Evolutionary conservation across 2,113 vertebrate genomes (phyloP), one percentile per base, ranked within the genome.

Genomic region (Catharus minimus): DNA sequence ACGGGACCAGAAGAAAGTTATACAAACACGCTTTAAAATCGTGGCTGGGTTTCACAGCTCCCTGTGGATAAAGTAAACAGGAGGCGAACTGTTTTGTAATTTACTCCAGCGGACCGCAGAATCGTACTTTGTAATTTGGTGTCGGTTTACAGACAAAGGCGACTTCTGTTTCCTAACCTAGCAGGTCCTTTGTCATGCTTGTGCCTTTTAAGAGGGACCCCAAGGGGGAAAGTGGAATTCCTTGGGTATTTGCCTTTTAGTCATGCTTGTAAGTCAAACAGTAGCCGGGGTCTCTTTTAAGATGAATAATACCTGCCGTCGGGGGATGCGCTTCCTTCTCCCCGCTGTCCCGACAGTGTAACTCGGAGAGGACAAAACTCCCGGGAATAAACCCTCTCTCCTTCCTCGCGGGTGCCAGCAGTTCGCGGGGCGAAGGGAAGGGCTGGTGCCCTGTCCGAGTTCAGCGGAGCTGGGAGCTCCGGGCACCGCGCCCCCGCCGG

Each of bases 121-220:
- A 87, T 62, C 84, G 90, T 62, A 58, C 88, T 95, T 95, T 80
- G 94, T 96, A 94, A 95, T 97, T 97, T 85, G 95, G 96, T 96
- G 94, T 97, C 95, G 30, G 74, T 91, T 98, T 98, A 96, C 97
- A 95, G 90, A 89, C 76, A 75, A 73, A 91, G 67, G 78, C 89
- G 75, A 90, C 92, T 94, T 95, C 90, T 90, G 94, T 93, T 96
- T 96, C 92, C 94, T 94, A 85, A 93, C 80, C 90, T 90, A 93
- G 91, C 87, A 91, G 81, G 83, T 96, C 94, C 79, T 61, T 75
- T 85, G 89, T 97, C 93, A 87, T 46, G 72, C 82, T 68, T 79
- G 83, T 38, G 88, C 93, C 95, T 97, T 97, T 94, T 85, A 90
- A 94, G 94, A 89, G 64, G 67, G 73, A 93, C 84, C 78, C 62